phyloP scores from a whole-genome alignment of 2,113 vertebrate genomes.

The Ammodytes dubius region DNA sequence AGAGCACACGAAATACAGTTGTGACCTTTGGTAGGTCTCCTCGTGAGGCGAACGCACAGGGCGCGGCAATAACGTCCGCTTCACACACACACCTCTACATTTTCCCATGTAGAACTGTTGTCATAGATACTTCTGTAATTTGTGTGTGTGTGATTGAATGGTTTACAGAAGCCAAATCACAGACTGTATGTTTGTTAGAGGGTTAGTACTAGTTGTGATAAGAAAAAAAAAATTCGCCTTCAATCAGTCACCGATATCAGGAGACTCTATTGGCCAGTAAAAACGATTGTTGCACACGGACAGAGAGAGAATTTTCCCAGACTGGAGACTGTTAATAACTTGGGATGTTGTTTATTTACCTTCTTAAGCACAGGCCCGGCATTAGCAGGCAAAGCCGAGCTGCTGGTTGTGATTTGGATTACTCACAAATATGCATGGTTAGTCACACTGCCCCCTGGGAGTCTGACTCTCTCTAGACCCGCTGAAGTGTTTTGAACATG shows the following conservation, averaged over 20 bases:
- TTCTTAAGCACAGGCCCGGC: slow-evolving; percentile 17
- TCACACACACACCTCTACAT: not conserved
- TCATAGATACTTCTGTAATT: not conserved
- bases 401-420: slow-evolving; percentile 61
- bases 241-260: not conserved
- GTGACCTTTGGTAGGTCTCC: slow-evolving; percentile 31
- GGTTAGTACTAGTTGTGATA: not conserved
- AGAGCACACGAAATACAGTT: slow-evolving; percentile 33
- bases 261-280: not conserved
- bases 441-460: slow-evolving; percentile 10
- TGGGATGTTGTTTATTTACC: slow-evolving; percentile 53
- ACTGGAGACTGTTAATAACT: not conserved
- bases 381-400: slow-evolving; percentile 27
- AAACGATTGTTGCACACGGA: not conserved
- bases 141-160: not conserved
- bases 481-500: slow-evolving; percentile 55
- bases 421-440: slow-evolving; percentile 41
- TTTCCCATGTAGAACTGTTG: not conserved
- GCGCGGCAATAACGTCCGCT: not conserved
- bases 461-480: slow-evolving; percentile 57
- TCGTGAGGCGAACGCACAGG: not conserved
- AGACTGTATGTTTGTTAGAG: not conserved
- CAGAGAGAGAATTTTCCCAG: not conserved
- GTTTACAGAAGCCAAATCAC: not conserved
- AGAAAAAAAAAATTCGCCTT: not conserved